Evolutionary conservation across 2,113 vertebrate species (phyloP), one percentile per base, ranked within the genome.

Genomic region (Potamarius usumacintae): DNA sequence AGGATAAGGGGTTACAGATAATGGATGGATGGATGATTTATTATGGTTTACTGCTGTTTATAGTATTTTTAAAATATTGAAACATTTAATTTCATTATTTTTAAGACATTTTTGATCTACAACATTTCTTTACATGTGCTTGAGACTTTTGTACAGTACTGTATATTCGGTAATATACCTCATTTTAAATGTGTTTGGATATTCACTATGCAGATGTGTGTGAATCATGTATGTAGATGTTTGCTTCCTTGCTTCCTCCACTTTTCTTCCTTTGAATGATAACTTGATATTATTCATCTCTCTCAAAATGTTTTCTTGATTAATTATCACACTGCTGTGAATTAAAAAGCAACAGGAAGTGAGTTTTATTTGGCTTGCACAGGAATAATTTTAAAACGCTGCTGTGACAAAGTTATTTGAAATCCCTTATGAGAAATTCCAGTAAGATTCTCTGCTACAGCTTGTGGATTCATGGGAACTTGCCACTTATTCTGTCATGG

Each of bases 251-350:
- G 12, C 67, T 7, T 72, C 50, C 65, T 30, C 55, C 6, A 9
- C 65, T 72, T 20, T 84, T 10, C 20, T 55, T 84, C 53, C 52
- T 72, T 34, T 72, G 5, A 72, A 22, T 84, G 67, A 42, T 58
- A 71, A 22, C 5, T 34, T 12, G n/a, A 6, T 34, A 42, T 30
- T 69, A 42, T 72, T 17, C 30, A 42, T 18, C 22, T 25, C 48
- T 52, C 12, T 77, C 22, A 52, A 34, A 34, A 77, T 12, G 74
- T 14, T 77, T 77, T 77, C 22, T 77, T 77, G 48, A 77, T 25
- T 77, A 77, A 77, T 77, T 76, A 76, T 12, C 72, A 25, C n/a
- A 15, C 74, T 53, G 20, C 74, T 77, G 4, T 77, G 74, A 48
- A 77, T 52, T 77, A 14, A 77, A 77, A 7, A 25, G 48, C 5